phyloP scores from a whole-genome alignment of 2,797 vertebrate species.

The Leptodactylus fallax region DNA sequence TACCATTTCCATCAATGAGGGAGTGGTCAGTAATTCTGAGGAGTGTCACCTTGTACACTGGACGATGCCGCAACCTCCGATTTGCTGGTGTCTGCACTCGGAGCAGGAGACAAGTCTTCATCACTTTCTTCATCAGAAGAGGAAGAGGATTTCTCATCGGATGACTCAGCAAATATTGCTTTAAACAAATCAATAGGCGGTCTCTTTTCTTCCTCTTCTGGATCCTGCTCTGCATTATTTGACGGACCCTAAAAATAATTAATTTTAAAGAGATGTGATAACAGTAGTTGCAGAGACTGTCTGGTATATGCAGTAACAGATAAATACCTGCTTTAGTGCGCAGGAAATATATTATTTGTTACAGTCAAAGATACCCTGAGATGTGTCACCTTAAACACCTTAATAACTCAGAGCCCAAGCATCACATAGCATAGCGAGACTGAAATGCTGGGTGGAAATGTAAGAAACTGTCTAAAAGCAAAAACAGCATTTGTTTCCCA shows the following conservation, averaged over 20 bases:
- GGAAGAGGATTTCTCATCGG: constrained; percentile 89
- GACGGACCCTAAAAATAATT: constrained; percentile 36
- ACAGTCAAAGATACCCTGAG: too few species aligned
- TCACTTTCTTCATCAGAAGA: constrained; percentile 81
- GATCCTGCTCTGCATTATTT: constrained; percentile 66
- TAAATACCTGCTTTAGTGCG: not conserved
- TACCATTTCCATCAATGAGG: too few species aligned
- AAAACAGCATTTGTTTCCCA: too few species aligned
- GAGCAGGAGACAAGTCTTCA: constrained; percentile 46
- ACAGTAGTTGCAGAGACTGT: not conserved
- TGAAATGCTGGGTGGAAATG: too few species aligned
- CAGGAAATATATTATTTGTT: too few species aligned
- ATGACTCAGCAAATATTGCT: constrained; percentile 92
- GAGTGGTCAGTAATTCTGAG: not conserved
- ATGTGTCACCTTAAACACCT: too few species aligned
- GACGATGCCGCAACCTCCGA: constrained; percentile 31
- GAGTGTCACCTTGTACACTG: constrained; percentile 65
- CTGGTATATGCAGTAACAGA: not conserved
- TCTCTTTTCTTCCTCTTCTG: constrained; percentile 79
- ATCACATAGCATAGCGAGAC: too few species aligned
- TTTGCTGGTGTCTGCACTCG: constrained; percentile 12
- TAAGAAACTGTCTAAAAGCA: too few species aligned
- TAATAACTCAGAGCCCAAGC: too few species aligned
- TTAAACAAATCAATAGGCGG: constrained; percentile 95
- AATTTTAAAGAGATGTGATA: not conserved